Evolutionary conservation across 2,113 vertebrate genomes (phyloP).

Genomic region (Serilophus lunatus): DNA sequence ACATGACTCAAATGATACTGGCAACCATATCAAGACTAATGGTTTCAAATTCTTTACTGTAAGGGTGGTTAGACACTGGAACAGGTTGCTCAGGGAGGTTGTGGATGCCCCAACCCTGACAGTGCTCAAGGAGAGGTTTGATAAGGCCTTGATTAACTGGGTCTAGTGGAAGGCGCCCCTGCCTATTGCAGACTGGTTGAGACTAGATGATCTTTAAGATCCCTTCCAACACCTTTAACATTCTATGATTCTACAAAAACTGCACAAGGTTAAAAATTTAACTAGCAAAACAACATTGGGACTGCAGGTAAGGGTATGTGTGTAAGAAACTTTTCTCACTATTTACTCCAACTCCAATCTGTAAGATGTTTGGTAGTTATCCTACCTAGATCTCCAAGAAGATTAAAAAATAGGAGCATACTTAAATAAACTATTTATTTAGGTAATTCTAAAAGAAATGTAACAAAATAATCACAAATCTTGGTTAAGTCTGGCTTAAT

Average conservation of each 20-base stretch:
- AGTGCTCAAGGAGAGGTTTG: background rate
- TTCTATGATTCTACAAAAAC: background rate
- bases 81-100: background rate
- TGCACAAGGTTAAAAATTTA: background rate
- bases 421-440: background rate
- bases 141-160: background rate
- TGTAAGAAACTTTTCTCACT: background rate
- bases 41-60: background rate
- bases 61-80: background rate
- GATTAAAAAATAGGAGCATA: background rate
- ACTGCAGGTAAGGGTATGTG: background rate
- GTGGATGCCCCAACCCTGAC: background rate
- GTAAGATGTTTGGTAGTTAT: background rate
- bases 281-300: background rate
- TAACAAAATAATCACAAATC: background rate
- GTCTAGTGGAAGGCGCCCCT: background rate
- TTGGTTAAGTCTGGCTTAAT: background rate
- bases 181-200: rapidly evolving
- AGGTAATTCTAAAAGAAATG: background rate
- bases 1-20: background rate
- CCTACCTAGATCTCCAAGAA: background rate
- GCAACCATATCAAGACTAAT: background rate
- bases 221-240: rapidly evolving
- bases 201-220: background rate
- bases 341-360: background rate